Evolutionary conservation across 1,140 invertebrate genomes (phyloP).

Genomic region (Drosophila suzukii): DNA sequence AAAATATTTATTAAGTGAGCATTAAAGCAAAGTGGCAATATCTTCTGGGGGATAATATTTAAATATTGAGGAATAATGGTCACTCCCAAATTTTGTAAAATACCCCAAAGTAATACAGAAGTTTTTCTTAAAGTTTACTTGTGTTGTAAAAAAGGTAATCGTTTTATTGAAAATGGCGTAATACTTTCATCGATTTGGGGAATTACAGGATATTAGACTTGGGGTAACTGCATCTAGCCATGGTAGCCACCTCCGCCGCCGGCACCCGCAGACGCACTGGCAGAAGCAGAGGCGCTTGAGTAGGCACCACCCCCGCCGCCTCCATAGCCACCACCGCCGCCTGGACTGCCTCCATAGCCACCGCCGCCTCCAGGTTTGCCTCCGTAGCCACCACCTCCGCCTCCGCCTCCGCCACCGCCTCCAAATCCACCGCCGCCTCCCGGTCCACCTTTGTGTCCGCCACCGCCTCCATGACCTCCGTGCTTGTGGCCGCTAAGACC

Average conservation of each 20-base stretch:
- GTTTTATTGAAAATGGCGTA: constrained; percentile 39
- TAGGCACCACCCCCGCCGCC: constrained; percentile 7
- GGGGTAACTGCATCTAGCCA: constrained; percentile 15
- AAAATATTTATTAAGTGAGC: too few species aligned
- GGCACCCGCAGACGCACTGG: constrained; percentile 13
- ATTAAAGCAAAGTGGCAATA: too few species aligned
- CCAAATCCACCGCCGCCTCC: background rate
- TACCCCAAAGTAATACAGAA: too few species aligned
- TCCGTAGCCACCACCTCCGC: constrained; percentile 8
- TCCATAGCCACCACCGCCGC: constrained; percentile 13
- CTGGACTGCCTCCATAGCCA: constrained; percentile 10
- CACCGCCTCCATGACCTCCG: constrained; percentile 33
- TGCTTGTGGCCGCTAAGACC: constrained; percentile 20
- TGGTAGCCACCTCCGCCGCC: constrained; percentile 44
- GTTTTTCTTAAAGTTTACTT: background rate
- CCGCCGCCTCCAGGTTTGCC: constrained; percentile 31
- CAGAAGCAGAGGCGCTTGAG: constrained; percentile 29
- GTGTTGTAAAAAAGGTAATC: background rate
- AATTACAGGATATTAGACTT: constrained; percentile 4
- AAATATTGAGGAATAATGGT: too few species aligned
- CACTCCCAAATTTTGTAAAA: too few species aligned
- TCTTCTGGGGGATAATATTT: too few species aligned
- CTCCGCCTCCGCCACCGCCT: constrained; percentile 38
- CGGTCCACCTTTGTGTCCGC: constrained; percentile 8
- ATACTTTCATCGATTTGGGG: constrained; percentile 49